A percentile compares a stretch with the other conserved stretches of the same genome.
Evolutionary conservation across 1,140 invertebrate genomes (phyloP).

Genomic region (Rhopalosiphum maidis): DNA sequence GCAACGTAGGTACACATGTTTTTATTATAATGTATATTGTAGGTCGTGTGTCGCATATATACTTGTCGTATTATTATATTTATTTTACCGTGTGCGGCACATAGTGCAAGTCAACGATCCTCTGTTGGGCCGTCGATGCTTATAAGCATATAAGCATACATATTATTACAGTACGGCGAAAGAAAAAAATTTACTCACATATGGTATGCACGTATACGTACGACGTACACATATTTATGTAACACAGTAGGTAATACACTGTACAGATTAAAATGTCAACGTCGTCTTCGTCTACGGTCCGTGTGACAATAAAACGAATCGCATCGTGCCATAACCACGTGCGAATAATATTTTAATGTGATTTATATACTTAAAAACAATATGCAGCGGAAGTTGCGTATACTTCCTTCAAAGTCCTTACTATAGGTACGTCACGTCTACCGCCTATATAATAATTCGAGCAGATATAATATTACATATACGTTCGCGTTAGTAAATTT

Average conservation of each 20-base stretch:
- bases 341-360: not conserved
- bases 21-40: not conserved
- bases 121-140: not conserved
- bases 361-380: not conserved
- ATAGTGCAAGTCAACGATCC: no score
- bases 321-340: not conserved
- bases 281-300: not conserved
- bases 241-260: not conserved
- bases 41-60: slow-evolving; percentile 3
- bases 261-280: not conserved
- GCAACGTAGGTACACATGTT: not conserved
- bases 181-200: slow-evolving; percentile 14
- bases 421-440: not conserved
- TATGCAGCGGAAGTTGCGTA: not conserved
- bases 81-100: not conserved
- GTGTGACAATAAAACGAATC: not conserved
- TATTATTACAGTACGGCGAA: not conserved
- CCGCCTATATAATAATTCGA: not conserved
- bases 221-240: not conserved
- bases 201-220: not conserved
- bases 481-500: not conserved
- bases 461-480: not conserved
- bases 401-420: not conserved
- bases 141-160: no score
- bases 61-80: no score